Evolutionary conservation across 2,113 vertebrate genomes (phyloP).

Genomic region (Carassius gibelio): DNA sequence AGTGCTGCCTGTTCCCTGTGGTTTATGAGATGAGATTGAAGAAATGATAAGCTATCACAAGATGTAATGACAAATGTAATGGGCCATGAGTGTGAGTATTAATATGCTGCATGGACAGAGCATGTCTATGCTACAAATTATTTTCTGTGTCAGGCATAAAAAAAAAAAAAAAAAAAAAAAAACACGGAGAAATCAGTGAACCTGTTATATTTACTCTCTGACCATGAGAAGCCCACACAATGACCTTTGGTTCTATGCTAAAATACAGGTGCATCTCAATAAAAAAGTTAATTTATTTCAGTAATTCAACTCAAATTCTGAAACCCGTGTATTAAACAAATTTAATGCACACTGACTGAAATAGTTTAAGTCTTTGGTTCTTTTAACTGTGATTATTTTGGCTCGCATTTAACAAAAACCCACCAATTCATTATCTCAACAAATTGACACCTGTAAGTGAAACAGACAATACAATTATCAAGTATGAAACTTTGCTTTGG

Average conservation of each 20-base stretch:
- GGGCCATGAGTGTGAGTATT: neutral
- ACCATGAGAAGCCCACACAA: neutral
- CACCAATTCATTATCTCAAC: no score
- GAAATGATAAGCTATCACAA: constrained; percentile 9
- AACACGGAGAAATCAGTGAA: neutral
- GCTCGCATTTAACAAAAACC: no score
- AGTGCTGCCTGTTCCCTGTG: neutral
- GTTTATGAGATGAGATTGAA: constrained; percentile 9
- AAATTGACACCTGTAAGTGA: neutral
- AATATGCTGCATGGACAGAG: neutral
- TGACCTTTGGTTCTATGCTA: neutral
- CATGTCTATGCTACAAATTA: neutral
- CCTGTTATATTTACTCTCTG: neutral
- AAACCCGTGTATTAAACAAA: no score
- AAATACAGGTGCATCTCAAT: neutral
- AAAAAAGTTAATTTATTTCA: no score
- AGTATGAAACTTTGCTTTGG: neutral
- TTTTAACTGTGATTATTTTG: no score
- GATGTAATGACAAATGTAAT: constrained; percentile 29
- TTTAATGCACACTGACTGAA: no score
- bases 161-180: neutral
- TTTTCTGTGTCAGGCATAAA: neutral
- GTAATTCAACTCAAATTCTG: no score
- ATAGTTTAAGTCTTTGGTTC: no score
- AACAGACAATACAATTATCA: neutral